Evolutionary conservation across 2,113 vertebrate genomes (phyloP), one percentile per base, ranked within the genome.

Genomic region (Gambusia affinis): DNA sequence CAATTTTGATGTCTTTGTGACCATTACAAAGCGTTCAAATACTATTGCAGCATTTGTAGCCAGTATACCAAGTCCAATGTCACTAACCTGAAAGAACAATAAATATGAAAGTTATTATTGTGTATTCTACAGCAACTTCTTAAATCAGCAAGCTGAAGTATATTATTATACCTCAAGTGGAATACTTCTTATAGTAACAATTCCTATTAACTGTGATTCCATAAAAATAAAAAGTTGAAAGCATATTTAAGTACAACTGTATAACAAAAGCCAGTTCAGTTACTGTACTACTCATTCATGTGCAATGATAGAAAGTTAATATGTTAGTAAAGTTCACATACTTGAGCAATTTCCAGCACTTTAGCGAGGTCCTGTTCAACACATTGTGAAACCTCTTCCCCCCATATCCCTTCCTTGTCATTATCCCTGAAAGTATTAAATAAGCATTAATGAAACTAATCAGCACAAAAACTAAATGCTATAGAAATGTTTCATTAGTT

Each of bases 41-140:
- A 94, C 35, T 0, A 0, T 0, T 0, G 12, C 28, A 28, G 84
- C 75, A 37, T 88, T 85, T 2, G 27, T 0, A 7, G 60, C 0
- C 4, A 88, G 0, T 0, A 0, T 0, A 12, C 94, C 94, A n/a
- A 75, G 77, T 81, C 94, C 94, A 75, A 8, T 90, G 61, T 75
- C n/a, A 31, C 84, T 28, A 7, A 63, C 67, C 94, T 94, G 89
- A 61, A 84, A 76, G 17, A 44, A 72, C 17, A 90, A 8, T 29
- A 42, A 31, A 14, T 31, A 65, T 28, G 0, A 70, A 51, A 1
- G 5, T 42, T 15, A 57, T 64, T 22, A 61, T 8, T 60, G 24
- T 15, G 19, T 30, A 22, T 61, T 12, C 0, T 51, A 15, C 0
- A 3, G 11, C 4, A 4, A 5, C 42, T 35, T 27, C 66, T 47